phyloP scores from a whole-genome alignment of 1,140 invertebrate genomes.

The Sipha flava region DNA sequence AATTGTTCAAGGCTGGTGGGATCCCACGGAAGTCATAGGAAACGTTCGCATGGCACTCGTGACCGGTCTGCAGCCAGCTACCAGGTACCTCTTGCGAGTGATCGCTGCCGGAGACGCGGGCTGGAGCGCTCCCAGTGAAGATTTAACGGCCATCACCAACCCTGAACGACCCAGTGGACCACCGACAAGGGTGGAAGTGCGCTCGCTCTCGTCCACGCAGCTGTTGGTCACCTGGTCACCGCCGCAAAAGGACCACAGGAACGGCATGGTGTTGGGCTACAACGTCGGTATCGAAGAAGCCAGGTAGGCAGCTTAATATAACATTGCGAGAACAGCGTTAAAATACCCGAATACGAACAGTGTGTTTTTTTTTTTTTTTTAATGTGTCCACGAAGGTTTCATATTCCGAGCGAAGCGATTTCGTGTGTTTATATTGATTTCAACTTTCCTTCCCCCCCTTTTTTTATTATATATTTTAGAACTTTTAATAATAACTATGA shows the following conservation, averaged over 20 bases:
- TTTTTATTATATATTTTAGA: no score
- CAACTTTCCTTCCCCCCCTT: no score
- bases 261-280: slow-evolving; percentile 65
- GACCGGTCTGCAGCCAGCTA: slow-evolving; percentile 67
- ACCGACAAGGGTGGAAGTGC: slow-evolving; percentile 59
- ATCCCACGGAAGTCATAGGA: slow-evolving; percentile 56
- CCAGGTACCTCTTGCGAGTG: slow-evolving; percentile 62
- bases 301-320: no score
- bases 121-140: slow-evolving; percentile 59
- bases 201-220: slow-evolving; percentile 65
- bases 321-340: no score
- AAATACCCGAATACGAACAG: no score
- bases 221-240: slow-evolving; percentile 68
- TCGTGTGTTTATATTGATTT: no score
- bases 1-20: slow-evolving; percentile 56
- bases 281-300: slow-evolving; percentile 51
- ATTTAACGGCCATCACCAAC: slow-evolving; percentile 59
- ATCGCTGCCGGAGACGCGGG: slow-evolving; percentile 69
- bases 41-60: slow-evolving; percentile 54
- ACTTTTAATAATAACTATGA: no score
- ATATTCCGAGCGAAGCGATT: no score
- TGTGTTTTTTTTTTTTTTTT: no score
- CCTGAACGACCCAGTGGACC: slow-evolving; percentile 69
- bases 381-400: no score
- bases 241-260: slow-evolving; percentile 56